phyloP scores from a whole-genome alignment of 2,797 vertebrate genomes.

The Crypturellus tataupa region DNA sequence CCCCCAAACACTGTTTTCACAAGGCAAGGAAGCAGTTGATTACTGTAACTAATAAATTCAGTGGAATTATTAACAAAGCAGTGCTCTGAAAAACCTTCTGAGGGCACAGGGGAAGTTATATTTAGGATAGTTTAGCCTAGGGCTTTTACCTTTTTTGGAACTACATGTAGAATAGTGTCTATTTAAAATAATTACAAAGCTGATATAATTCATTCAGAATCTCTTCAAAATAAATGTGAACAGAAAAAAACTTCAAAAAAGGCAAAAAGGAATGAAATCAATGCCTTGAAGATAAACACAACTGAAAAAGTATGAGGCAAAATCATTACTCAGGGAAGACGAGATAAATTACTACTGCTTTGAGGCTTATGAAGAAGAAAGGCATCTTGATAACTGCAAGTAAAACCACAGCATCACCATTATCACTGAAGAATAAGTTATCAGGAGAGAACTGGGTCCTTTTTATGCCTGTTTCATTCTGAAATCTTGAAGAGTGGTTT shows the following conservation, averaged over 20 bases:
- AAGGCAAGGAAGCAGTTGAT: neutral
- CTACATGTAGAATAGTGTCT: neutral
- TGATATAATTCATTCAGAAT: neutral
- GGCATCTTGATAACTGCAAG: conserved; percentile 24
- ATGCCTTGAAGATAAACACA: conserved; percentile 44
- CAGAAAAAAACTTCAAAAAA: conserved; percentile 23
- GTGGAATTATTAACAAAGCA: neutral
- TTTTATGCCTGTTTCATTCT: neutral
- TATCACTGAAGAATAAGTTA: conserved; percentile 28
- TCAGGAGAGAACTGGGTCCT: neutral
- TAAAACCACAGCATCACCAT: conserved; percentile 3
- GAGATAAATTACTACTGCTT: conserved; percentile 36
- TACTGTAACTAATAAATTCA: neutral
- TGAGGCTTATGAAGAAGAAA: conserved; percentile 37
- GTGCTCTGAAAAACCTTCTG: neutral
- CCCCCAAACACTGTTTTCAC: neutral
- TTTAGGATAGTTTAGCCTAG: neutral
- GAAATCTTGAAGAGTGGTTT: conserved; percentile 10
- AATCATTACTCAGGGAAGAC: conserved; percentile 58
- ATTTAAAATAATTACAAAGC: conserved; percentile 39
- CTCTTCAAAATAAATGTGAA: neutral
- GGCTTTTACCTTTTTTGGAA: neutral
- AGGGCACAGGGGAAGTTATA: neutral
- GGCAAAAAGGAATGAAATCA: conserved; percentile 30
- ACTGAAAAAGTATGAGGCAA: conserved; percentile 15